phyloP scores from a whole-genome alignment of 2,113 vertebrate genomes.

The Malaclemys terrapin region DNA sequence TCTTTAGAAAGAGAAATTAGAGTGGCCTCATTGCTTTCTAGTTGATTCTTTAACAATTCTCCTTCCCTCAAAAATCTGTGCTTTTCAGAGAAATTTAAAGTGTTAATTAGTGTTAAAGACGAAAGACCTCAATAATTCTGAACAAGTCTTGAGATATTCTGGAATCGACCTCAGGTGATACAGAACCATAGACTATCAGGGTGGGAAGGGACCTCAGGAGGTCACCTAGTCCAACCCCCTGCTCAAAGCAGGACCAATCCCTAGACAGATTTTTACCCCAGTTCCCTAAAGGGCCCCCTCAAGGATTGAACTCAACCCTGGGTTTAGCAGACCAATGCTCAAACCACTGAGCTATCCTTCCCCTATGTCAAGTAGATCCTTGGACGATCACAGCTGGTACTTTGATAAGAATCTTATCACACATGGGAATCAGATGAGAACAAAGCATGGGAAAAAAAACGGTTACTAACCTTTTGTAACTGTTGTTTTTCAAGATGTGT shows the following conservation, averaged over 20 bases:
- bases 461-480: too few relatives aligned
- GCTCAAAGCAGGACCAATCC: too few relatives aligned
- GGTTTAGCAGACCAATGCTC: too few relatives aligned
- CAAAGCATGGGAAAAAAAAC: not conserved
- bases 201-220: too few relatives aligned
- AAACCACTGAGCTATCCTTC: too few relatives aligned
- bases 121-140: too few relatives aligned
- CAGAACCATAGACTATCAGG: too few relatives aligned
- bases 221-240: too few relatives aligned
- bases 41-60: not conserved
- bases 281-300: too few relatives aligned
- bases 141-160: not conserved
- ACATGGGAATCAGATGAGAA: not conserved
- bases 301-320: too few relatives aligned
- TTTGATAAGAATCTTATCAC: not conserved
- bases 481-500: too few relatives aligned
- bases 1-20: not conserved
- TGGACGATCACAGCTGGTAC: not conserved
- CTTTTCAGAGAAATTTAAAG: not conserved
- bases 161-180: rapidly evolving
- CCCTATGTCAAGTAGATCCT: not conserved
- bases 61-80: not conserved
- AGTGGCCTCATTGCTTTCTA: not conserved
- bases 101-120: not conserved
- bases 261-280: too few relatives aligned